Base-by-base conservation (phyloP, 2,113 vertebrate species). In the Sarotherodon lohbergeri region DNA sequence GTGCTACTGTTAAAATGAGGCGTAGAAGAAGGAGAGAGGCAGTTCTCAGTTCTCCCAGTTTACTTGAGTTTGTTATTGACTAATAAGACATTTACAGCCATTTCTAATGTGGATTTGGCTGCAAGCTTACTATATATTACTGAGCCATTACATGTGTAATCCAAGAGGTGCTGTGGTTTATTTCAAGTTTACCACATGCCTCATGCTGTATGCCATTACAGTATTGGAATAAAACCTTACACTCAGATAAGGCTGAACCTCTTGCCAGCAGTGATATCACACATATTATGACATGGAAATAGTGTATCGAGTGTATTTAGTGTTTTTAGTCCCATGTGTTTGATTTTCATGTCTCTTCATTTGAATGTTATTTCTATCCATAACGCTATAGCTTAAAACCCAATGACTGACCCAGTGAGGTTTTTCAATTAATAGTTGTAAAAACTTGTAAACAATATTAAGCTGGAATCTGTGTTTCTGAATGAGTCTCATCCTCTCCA, bases 61-160 rank as follows among this genome's bases (percentile, higher is more conserved):
- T 46, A 17, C 24, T 27, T 10, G 14, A 52, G n/a, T 81, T 76
- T 7, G 4, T 80, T 79, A 43, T 61, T n/a, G 46, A 34, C 68
- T 46, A 88, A 68, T 43, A 16, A 68, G 27, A 7, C 32, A 48
- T 88, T 81, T 80, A 80, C 13, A 17, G 12, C 34, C 14, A 24
- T 54, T 24, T 48, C 12, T 34, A 9, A 57, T 7, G 14, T 14
- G 46, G 2, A 79, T 73, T 54, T 86, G 81, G 29, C 50, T 17
- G 6, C 24, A 32, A 63, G 2, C 14, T 19, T 4, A 10, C 13
- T 66, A 19, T 57, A 27, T 32, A 54, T 52, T 43, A n/a, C 16
- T 32, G 63, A 0, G 46, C 63, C 50, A 68, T 87, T 84, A 46
- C 83, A 54, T 68, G 83, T 76, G 14, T 84, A 55, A 90, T 80